Evolutionary conservation across 2,113 vertebrate species (phyloP), one percentile per base, ranked within the genome.

Genomic region (Coptodon rendalli): DNA sequence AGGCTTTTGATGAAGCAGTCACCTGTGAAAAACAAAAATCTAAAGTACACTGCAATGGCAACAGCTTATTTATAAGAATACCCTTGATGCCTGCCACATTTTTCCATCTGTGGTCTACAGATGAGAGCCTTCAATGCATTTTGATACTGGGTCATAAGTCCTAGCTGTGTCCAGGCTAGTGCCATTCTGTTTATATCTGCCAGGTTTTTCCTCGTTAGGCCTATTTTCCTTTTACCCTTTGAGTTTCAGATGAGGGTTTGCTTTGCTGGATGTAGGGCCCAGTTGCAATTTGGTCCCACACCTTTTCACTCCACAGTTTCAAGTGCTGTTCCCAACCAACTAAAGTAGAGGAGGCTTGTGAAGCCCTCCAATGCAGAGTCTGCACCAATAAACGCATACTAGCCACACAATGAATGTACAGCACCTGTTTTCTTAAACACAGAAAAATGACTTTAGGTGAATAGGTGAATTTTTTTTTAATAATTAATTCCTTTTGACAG

Each of bases 391-490:
- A 48, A 48, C 3, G 0, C 0, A 0, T 73, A 45, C 22, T 76
- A 17, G 24, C 24, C 0, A 76, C 24, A 76, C 68, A 45, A 27
- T 48, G 43, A 27, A 27, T 0, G 0, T 27, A 29, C 9, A 76
- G 40, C 71, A 48, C 16, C 43, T 78, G 71, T 50, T 78, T 76
- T 50, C 24, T 12, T 8, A 50, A 76, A 7, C 9, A 19, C 24
- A 7, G 16, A 31, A 76, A 78, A 78, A 50, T 0, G 19, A 31
- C 2, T 11, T 48, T 0, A n/a, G n/a, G n/a, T n/a, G n/a, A 76
- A 29, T 19, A 71, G 38, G 36, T 40, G 2, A 1, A 1, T 14
- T 14, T 66, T 16, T 48, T 1, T 0, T 1, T 3, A 16, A 0
- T 34, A 19, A 36, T 66, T 22, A 2, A 66, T 66, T 66, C 19